Percentiles rank a stretch among this genome's conserved stretches.
Conservation (phyloP, 2,888 invertebrate genomes). For the Athrips mouffetella region DNA sequence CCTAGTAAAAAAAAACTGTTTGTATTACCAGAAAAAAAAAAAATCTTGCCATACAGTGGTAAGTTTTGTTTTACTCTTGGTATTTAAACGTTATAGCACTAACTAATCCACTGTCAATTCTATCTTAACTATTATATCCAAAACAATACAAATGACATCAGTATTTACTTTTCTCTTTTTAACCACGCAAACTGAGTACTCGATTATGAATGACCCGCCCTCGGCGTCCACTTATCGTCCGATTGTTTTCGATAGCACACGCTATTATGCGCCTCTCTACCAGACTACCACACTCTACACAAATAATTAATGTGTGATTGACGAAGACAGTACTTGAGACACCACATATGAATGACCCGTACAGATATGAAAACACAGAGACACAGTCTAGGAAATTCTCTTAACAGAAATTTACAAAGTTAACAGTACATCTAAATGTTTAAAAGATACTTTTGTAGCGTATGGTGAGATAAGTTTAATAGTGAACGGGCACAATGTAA, state of each 20-base stretch:
- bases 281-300: conserved; percentile 46
- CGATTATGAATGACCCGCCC: conserved; percentile 45
- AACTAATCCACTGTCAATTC: no score
- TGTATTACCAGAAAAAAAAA: no score
- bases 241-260: conserved; percentile 59
- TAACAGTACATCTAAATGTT: neutral
- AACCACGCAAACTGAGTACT: conserved; percentile 27
- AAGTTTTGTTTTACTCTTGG: no score
- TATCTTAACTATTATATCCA: neutral
- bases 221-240: conserved; percentile 49
- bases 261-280: conserved; percentile 49
- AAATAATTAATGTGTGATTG: conserved; percentile 50
- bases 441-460: neutral
- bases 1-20: no score
- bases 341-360: neutral
- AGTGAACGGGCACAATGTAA: neutral
- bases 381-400: neutral
- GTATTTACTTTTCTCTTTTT: conserved; percentile 1
- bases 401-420: neutral
- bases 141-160: neutral
- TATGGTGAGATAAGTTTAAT: neutral
- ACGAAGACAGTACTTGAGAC: conserved; percentile 30
- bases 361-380: neutral
- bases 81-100: no score
- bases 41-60: no score